Base-by-base conservation (phyloP, 2,797 vertebrate genomes). In the Poeciliopsis infans region DNA sequence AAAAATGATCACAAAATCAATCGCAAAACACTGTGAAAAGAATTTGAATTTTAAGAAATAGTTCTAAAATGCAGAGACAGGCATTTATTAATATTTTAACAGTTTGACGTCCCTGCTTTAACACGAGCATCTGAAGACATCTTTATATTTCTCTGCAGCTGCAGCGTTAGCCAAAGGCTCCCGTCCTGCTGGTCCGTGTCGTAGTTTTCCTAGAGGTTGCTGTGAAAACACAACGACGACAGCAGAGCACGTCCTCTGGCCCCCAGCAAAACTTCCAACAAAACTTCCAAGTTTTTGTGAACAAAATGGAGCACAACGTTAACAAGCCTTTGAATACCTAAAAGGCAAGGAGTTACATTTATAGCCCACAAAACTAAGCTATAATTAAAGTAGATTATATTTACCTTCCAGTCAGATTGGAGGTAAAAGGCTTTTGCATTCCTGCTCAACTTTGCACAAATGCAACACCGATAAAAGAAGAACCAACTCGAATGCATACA, bases 401-500 rank as follows among this genome's bases (percentile, higher is more conserved):
- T 15, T 18, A 46, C 46, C 33, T 76, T 68, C 7, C 36, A n/a
- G 23, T 51, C 15, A 39, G 28, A 28, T 36, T 7, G 33, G 13
- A 64, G 20, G 10, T 47, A 68, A 70, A 82, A 82, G 23, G 23
- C 43, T 18, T 78, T 47, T 23, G 31, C 41, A 75, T 61, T 73
- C 74, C 36, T 51, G 15, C 76, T 46, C 2, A 73, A 45, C 25
- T 80, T 72, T 80, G 55, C 66, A 51, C 43, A 57, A 74, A 79
- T 66, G 51, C 43, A 57, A 79, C 86, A 75, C 25, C 18, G 61
- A 85, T 61, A 10, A 77, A 73, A 76, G 70, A 51, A 7, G 31
- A 72, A 51, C 8, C 16, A 39, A 53, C 36, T 59, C 16, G 74
- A 74, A 83, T 74, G 78, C 79, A 85, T 80, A 79, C 2, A 85